Percentiles rank a stretch among this genome's conserved stretches.
Conservation (phyloP, 2,113 vertebrate genomes). For the Eclectus roratus region DNA sequence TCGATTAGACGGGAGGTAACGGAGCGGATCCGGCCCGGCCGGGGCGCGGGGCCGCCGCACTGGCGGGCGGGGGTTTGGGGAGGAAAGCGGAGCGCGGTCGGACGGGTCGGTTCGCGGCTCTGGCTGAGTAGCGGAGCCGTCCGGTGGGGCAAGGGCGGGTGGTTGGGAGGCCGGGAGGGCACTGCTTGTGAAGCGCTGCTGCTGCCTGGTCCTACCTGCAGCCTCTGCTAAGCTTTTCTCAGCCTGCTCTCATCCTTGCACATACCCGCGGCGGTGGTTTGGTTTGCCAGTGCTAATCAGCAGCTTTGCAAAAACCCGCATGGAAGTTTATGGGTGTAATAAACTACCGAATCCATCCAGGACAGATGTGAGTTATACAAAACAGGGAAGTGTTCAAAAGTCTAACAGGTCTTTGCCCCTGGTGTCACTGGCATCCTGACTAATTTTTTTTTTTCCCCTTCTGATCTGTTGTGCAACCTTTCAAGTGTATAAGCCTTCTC, state of each 20-base stretch:
- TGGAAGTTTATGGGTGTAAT: background rate
- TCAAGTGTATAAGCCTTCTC: background rate
- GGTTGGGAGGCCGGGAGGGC: background rate
- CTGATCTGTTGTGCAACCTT: slow-evolving; percentile 3
- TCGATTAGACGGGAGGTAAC: background rate
- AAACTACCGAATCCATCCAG: background rate
- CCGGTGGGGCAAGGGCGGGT: background rate
- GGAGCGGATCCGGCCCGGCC: background rate
- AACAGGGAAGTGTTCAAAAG: background rate
- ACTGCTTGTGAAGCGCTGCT: background rate
- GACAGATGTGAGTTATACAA: background rate
- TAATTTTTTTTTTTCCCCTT: rapidly evolving
- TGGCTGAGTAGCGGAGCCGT: background rate
- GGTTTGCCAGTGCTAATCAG: background rate
- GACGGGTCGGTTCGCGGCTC: background rate
- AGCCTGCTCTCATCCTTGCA: background rate
- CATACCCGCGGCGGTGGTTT: background rate
- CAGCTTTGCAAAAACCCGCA: background rate
- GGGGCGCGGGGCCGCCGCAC: background rate
- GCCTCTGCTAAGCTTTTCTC: background rate
- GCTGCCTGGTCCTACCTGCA: background rate
- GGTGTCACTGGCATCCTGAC: background rate
- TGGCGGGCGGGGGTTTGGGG: background rate
- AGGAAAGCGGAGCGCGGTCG: background rate
- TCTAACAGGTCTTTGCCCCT: background rate